phyloP scores from a whole-genome alignment of 2,797 vertebrate genomes.

The Apodemus agrarius region DNA sequence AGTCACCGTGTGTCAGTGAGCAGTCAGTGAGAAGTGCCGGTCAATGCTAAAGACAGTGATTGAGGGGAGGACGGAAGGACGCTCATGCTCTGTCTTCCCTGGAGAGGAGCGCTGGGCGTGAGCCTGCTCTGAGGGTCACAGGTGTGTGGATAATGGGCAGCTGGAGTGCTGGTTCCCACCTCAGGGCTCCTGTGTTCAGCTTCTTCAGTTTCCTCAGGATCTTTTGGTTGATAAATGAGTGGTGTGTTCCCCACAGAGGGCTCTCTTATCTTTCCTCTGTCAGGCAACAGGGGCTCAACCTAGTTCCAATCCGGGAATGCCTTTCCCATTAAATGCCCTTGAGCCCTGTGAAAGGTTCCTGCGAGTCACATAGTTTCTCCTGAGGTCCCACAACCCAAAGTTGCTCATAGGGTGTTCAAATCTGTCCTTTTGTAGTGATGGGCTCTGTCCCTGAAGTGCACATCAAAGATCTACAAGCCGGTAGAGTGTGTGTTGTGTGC shows the following conservation, averaged over 20 bases:
- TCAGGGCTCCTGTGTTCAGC: neutral
- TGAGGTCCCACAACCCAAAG: too few relatives aligned
- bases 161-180: too few relatives aligned
- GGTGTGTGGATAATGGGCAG: neutral
- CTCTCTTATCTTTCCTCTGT: neutral
- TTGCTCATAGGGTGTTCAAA: too few relatives aligned
- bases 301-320: fast-evolving
- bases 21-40: neutral
- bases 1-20: too few relatives aligned
- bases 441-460: constrained; percentile 4
- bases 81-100: fast-evolving
- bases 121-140: too few relatives aligned
- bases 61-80: neutral
- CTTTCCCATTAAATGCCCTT: neutral
- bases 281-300: fast-evolving
- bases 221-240: too few relatives aligned
- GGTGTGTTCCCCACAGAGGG: fast-evolving
- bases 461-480: neutral
- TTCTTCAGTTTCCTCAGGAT: neutral
- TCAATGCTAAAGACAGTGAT: neutral
- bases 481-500: neutral
- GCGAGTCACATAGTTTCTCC: fast-evolving
- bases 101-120: too few relatives aligned
- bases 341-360: fast-evolving
- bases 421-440: neutral